Conservation (phyloP, 2,113 vertebrate species). For the Cynocephalus volans region DNA sequence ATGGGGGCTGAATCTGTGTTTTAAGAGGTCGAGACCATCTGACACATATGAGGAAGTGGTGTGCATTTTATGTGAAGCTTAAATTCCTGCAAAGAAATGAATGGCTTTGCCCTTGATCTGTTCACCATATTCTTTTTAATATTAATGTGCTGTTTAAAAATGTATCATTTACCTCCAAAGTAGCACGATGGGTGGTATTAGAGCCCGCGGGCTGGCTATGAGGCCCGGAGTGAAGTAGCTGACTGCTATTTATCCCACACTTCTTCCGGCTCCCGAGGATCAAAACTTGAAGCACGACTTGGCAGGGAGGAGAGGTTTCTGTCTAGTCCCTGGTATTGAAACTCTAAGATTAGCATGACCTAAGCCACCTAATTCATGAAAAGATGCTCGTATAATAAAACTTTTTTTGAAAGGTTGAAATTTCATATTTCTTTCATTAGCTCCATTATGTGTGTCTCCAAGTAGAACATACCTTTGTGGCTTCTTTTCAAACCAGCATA, state of each 20-base stretch:
- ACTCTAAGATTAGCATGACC: slow-evolving; percentile 52
- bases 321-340: not conserved
- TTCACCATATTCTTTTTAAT: slow-evolving; percentile 78
- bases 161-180: slow-evolving; percentile 81
- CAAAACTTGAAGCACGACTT: slow-evolving; percentile 66
- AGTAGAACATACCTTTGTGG: not conserved
- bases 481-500: slow-evolving; percentile 55
- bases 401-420: slow-evolving; percentile 54
- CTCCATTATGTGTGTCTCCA: not conserved
- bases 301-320: slow-evolving; percentile 59
- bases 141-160: slow-evolving; percentile 84
- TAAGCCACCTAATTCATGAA: slow-evolving; percentile 61
- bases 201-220: slow-evolving; percentile 58
- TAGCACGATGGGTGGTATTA: slow-evolving; percentile 66
- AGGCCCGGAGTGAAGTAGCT: slow-evolving; percentile 42
- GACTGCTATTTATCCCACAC: slow-evolving; percentile 70
- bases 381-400: slow-evolving; percentile 25
- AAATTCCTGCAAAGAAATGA: slow-evolving; percentile 75
- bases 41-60: slow-evolving; percentile 5
- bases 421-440: slow-evolving; percentile 65
- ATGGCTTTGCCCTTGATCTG: slow-evolving; percentile 82
- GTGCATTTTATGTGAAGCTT: slow-evolving; percentile 68
- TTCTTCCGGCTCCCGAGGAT: slow-evolving; percentile 26
- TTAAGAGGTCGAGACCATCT: slow-evolving; percentile 12
- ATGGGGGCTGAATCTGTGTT: not conserved